These are phyloP conservation scores for Dysmachus trigonus DNA, from an alignment of 2,888 invertebrate genomes.

Conservation along the genomic window DNA sequence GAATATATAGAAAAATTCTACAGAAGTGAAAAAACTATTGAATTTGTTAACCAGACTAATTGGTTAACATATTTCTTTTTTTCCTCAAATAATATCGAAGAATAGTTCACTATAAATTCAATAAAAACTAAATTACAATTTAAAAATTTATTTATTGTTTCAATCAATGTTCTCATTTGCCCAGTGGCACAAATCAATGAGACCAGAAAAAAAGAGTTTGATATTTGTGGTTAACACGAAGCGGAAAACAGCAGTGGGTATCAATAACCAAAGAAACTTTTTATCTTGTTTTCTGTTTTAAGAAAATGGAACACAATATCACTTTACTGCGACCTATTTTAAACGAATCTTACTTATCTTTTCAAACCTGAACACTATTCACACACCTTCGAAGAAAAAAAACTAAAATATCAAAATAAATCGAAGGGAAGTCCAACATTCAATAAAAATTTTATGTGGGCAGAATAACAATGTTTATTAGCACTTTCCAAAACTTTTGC, in stretches of 20 bases:
- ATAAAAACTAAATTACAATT: not conserved
- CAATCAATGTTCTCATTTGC: not conserved
- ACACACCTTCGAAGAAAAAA: not conserved
- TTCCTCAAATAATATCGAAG: too few species aligned
- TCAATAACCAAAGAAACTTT: not conserved
- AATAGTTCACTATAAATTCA: too few species aligned
- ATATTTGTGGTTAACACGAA: constrained; percentile 12
- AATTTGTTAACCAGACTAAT: too few species aligned
- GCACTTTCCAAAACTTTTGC: constrained; percentile 14
- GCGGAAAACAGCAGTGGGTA: constrained; percentile 1
- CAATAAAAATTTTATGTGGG: not conserved
- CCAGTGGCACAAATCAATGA: constrained; percentile 1
- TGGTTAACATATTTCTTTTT: too few species aligned
- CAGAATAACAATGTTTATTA: not conserved
- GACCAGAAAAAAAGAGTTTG: not conserved
- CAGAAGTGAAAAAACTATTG: too few species aligned
- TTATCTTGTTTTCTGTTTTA: not conserved
- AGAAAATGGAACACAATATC: not conserved
- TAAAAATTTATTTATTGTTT: not conserved
- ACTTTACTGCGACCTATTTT: not conserved
- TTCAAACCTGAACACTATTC: not conserved
- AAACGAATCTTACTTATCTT: not conserved
- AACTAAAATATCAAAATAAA: not conserved
- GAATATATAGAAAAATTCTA: too few species aligned
- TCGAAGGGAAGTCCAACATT: not conserved